A percentile compares a stretch with the other conserved stretches of the same genome.
phyloP scores from a whole-genome alignment of 2,113 vertebrate species.

The Tichodroma muraria region DNA sequence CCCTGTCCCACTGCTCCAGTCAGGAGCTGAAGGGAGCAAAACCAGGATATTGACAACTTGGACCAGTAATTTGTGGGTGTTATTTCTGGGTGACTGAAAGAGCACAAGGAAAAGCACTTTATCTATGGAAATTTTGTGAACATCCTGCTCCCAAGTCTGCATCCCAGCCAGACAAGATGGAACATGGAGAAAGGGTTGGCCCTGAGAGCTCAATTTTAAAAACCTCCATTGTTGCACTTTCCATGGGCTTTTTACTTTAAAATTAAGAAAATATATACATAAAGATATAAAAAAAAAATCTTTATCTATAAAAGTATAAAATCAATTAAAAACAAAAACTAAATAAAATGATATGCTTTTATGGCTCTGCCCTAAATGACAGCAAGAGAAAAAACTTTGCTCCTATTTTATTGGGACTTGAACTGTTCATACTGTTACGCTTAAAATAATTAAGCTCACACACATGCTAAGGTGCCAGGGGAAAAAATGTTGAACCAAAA shows the following conservation, averaged over 20 bases:
- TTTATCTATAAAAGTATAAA: neutral
- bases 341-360: neutral
- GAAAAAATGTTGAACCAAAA: neutral
- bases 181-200: neutral
- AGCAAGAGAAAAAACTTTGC: neutral
- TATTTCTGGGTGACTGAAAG: neutral
- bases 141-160: neutral
- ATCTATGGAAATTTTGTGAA: neutral
- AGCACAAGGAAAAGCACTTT: neutral
- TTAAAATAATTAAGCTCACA: neutral
- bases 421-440: neutral
- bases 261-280: neutral
- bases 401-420: neutral
- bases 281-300: no score
- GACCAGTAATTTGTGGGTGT: neutral
- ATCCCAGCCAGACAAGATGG: fast-evolving
- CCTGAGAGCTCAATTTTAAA: neutral
- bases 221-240: neutral
- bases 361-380: neutral
- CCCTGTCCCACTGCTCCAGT: neutral
- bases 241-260: neutral
- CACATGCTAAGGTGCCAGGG: no score
- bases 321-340: neutral
- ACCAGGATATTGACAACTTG: neutral
- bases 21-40: neutral